phyloP scores from a whole-genome alignment of 2,888 invertebrate genomes.

The Camptogramma bilineatum region DNA sequence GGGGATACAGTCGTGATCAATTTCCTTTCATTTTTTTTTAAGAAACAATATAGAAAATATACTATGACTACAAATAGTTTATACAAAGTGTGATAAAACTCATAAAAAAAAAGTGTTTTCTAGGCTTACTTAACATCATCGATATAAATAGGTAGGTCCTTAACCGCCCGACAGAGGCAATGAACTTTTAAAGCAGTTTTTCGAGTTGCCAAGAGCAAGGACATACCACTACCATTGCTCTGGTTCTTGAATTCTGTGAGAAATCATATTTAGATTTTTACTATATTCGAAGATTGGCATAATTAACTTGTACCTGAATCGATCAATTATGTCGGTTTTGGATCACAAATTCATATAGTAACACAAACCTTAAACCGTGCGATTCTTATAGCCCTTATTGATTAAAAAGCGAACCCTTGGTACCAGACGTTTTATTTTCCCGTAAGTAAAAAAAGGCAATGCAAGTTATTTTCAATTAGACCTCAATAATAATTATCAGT shows the following conservation, averaged over 20 bases:
- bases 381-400: not conserved
- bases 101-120: no score
- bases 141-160: not conserved
- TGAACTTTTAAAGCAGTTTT: conserved; percentile 11
- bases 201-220: conserved; percentile 61
- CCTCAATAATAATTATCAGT: conserved; percentile 12
- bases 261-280: not conserved
- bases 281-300: no score
- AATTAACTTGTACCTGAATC: no score
- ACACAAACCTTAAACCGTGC: no score
- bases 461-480: not conserved
- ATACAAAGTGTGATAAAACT: no score
- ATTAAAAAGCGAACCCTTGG: conserved; percentile 6
- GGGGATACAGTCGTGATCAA: no score
- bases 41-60: no score
- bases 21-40: no score
- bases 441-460: conserved; percentile 7
- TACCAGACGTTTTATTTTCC: conserved; percentile 7
- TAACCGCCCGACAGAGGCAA: conserved; percentile 33
- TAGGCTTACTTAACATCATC: not conserved
- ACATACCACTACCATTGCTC: conserved; percentile 29
- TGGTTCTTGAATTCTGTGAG: not conserved
- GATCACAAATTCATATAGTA: no score
- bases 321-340: no score
- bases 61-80: no score